phyloP scores from a whole-genome alignment of 2,113 vertebrate genomes.

The Enhydra lutris region DNA sequence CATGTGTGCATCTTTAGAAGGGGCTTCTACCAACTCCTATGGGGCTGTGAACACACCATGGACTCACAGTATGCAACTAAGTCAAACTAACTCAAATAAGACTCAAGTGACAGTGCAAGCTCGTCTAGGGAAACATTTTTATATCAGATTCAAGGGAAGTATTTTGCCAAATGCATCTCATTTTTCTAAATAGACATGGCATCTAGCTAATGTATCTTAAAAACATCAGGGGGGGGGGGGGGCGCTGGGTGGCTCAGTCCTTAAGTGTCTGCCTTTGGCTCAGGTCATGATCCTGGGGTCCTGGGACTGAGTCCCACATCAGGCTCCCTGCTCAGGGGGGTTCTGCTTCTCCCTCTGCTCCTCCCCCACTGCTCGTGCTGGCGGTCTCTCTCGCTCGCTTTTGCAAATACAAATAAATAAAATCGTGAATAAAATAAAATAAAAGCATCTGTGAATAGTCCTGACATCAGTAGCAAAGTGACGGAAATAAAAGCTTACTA shows the following conservation, averaged over 20 bases:
- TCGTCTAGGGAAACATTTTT: background rate
- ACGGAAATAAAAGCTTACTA: background rate
- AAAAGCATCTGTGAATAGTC: background rate
- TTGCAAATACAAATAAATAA: too few relatives aligned
- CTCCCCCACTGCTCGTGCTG: too few relatives aligned
- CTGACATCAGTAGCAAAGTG: background rate
- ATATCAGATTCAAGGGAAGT: background rate
- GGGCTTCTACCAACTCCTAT: rapidly evolving
- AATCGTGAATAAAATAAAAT: too few relatives aligned
- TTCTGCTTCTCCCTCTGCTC: too few relatives aligned
- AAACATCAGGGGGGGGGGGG: too few relatives aligned
- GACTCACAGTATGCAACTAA: rapidly evolving
- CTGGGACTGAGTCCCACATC: too few relatives aligned
- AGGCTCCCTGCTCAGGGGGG: too few relatives aligned
- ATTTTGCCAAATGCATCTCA: background rate
- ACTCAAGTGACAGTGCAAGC: background rate
- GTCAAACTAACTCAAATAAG: background rate
- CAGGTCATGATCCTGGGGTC: too few relatives aligned
- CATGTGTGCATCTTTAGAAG: rapidly evolving
- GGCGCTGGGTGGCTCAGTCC: too few relatives aligned
- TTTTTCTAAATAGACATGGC: background rate
- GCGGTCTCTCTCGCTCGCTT: too few relatives aligned
- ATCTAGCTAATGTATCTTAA: background rate
- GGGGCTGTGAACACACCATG: rapidly evolving
- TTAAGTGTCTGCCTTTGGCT: too few relatives aligned